Evolutionary conservation across 2,797 vertebrate species (phyloP).

Genomic region (Sphaeramia orbicularis): DNA sequence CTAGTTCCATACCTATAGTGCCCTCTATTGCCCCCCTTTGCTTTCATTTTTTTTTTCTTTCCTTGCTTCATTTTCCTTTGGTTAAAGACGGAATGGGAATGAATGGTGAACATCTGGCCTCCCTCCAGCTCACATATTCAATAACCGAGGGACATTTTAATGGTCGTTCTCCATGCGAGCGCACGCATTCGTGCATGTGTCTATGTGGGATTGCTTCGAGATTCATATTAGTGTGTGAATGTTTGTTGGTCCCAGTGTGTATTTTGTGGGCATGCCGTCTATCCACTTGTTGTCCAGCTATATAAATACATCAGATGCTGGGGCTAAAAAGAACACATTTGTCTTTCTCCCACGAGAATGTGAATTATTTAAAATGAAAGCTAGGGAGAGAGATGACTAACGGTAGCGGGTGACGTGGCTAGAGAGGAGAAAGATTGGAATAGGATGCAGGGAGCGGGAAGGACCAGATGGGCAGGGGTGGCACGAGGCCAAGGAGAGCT

Average conservation of each 20-base stretch:
- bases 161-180: conserved; percentile 22
- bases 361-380: conserved; percentile 75
- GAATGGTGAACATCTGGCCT: conserved; percentile 48
- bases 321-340: conserved; percentile 60
- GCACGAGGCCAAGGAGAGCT: conserved; percentile 50
- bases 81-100: conserved; percentile 28
- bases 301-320: conserved; percentile 71
- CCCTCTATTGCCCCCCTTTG: neutral
- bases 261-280: neutral
- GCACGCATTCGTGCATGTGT: neutral
- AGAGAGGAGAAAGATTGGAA: conserved; percentile 39
- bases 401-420: conserved; percentile 39
- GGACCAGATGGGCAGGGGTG: conserved; percentile 69
- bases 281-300: conserved; percentile 44
- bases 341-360: conserved; percentile 60
- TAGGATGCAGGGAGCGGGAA: conserved; percentile 26
- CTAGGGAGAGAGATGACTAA: conserved; percentile 57
- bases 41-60: neutral
- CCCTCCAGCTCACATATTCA: conserved; percentile 54
- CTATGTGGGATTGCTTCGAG: conserved; percentile 12
- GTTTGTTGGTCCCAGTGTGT: conserved; percentile 25
- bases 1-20: conserved; percentile 9
- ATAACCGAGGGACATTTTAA: conserved; percentile 53
- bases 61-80: conserved; percentile 18
- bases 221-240: conserved; percentile 13